These are phyloP conservation scores for Chloroceryle aenea DNA, from an alignment of 2,113 vertebrate species.

Conservation along the genomic window DNA sequence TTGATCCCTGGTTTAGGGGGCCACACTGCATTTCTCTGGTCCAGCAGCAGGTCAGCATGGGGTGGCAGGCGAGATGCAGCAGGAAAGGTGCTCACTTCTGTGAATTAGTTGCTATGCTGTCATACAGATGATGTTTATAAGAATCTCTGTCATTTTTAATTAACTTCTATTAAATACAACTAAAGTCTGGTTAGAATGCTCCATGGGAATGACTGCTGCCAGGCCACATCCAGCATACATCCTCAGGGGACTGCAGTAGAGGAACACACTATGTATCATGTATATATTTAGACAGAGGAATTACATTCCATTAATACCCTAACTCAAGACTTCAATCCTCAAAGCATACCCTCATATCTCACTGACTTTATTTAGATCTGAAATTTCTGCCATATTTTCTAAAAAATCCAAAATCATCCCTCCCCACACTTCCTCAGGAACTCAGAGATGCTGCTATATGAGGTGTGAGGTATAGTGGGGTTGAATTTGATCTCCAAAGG, in stretches of 20 bases:
- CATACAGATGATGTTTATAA: neutral
- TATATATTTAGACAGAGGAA: neutral
- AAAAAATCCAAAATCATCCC: neutral
- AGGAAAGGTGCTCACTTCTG: neutral
- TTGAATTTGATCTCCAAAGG: neutral
- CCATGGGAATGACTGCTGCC: neutral
- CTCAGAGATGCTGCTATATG: neutral
- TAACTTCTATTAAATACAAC: neutral
- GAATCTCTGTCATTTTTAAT: neutral
- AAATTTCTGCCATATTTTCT: neutral
- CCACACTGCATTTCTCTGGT: neutral
- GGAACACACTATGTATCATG: neutral
- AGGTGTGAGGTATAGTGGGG: neutral
- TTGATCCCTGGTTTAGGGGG: neutral
- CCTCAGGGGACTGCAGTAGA: neutral
- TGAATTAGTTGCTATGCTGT: neutral
- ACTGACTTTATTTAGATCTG: neutral
- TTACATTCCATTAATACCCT: neutral
- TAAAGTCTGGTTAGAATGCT: neutral
- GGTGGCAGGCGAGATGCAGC: rapidly evolving
- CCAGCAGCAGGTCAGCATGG: neutral
- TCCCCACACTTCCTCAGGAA: neutral
- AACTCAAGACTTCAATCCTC: neutral
- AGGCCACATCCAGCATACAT: neutral
- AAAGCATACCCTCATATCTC: neutral